Conservation (phyloP, 2,797 vertebrate species). For the Fundulus diaphanus region DNA sequence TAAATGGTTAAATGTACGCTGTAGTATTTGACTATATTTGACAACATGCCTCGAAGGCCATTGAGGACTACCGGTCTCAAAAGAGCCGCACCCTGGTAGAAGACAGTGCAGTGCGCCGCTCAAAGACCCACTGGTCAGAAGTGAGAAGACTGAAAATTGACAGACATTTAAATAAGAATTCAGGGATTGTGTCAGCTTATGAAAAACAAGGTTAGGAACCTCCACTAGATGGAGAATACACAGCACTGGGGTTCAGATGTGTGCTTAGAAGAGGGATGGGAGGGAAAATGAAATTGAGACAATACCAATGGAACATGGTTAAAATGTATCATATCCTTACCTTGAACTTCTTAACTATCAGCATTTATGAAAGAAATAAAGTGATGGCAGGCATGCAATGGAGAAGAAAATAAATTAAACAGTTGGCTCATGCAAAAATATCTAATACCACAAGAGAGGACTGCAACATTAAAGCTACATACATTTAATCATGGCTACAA, state of each 20-base stretch:
- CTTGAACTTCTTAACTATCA: constrained; percentile 59
- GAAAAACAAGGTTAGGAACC: not conserved
- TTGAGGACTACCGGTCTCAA: too few relatives aligned
- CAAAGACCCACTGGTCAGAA: not conserved
- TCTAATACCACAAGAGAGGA: not conserved
- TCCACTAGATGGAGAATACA: not conserved
- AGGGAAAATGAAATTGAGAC: too few relatives aligned
- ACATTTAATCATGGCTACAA: too few relatives aligned
- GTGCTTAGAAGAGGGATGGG: too few relatives aligned
- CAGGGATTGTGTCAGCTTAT: not conserved
- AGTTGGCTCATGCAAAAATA: constrained; percentile 44
- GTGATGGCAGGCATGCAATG: constrained; percentile 67
- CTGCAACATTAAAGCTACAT: constrained; percentile 14
- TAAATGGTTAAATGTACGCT: not conserved
- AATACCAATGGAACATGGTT: not conserved
- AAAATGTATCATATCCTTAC: constrained; percentile 46
- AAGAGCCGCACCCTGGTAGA: not conserved
- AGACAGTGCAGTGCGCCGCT: too few relatives aligned
- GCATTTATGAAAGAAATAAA: constrained; percentile 69
- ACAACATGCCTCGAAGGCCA: not conserved
- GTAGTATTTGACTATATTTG: not conserved
- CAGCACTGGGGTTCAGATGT: too few relatives aligned
- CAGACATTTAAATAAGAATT: not conserved
- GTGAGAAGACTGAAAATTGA: not conserved
- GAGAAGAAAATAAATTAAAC: constrained; percentile 53